These are phyloP conservation scores for Merops nubicus DNA, from an alignment of 2,113 vertebrate genomes.

Conservation along the genomic window DNA sequence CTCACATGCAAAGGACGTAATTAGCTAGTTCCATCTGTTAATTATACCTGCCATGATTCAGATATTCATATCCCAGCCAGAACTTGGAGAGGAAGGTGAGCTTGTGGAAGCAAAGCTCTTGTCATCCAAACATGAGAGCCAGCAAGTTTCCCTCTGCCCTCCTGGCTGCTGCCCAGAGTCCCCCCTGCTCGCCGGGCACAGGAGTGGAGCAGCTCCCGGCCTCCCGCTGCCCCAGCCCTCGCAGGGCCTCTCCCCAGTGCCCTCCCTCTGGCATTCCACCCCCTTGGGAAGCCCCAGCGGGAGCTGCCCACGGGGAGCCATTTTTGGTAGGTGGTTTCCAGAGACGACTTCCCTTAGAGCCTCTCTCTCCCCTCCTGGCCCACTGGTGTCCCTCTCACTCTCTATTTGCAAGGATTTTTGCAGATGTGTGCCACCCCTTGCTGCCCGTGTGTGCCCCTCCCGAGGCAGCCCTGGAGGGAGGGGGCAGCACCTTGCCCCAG, in stretches of 20 bases:
- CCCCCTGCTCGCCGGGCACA: neutral
- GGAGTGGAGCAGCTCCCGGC: neutral
- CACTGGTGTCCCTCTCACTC: neutral
- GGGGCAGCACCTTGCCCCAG: accelerated
- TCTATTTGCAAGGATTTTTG: neutral
- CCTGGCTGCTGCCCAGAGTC: neutral
- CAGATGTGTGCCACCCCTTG: too few relatives aligned
- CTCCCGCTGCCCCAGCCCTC: neutral
- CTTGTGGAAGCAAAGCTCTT: conserved; percentile 18
- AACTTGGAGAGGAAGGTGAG: conserved; percentile 51
- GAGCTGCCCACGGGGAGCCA: neutral
- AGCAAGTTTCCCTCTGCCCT: neutral
- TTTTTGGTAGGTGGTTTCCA: neutral
- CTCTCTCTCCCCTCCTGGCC: neutral
- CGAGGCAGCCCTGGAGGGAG: accelerated
- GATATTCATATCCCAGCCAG: conserved; percentile 58
- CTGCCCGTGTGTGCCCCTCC: too few relatives aligned
- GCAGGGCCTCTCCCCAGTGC: accelerated
- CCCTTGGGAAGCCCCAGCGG: neutral
- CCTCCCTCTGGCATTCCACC: neutral
- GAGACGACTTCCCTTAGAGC: neutral
- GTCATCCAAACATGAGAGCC: neutral
- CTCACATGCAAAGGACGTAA: conserved; percentile 63
- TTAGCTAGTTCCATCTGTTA: conserved; percentile 76
- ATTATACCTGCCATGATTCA: conserved; percentile 72